These are phyloP conservation scores for Ptychobarbus kaznakovi DNA, from an alignment of 2,797 vertebrate genomes.

Conservation along the genomic window DNA sequence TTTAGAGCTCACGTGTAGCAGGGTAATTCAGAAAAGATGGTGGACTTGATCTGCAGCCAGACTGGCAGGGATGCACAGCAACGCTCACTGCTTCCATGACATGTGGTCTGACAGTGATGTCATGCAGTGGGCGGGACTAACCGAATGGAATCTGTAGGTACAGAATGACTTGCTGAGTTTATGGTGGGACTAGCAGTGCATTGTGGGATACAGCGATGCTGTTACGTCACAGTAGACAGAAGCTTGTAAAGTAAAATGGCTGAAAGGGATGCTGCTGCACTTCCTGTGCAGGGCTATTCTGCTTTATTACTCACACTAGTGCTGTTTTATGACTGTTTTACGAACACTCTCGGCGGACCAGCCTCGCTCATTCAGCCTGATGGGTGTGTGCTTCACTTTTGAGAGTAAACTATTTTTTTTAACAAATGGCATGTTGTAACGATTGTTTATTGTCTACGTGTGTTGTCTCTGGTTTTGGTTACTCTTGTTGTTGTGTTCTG, in stretches of 20 bases:
- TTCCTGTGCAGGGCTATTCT: slow-evolving; percentile 30
- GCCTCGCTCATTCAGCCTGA: not conserved
- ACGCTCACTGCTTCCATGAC: not conserved
- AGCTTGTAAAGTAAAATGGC: slow-evolving; percentile 45
- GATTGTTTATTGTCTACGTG: slow-evolving; percentile 23
- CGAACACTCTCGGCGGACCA: not conserved
- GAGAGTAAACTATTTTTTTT: slow-evolving; percentile 2
- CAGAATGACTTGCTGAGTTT: slow-evolving; percentile 8
- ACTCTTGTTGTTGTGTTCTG: slow-evolving; percentile 26
- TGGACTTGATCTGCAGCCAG: not conserved
- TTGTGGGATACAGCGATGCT: slow-evolving; percentile 34
- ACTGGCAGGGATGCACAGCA: not conserved
- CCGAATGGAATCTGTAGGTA: not conserved
- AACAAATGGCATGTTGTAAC: slow-evolving; percentile 40
- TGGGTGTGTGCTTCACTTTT: slow-evolving; percentile 8
- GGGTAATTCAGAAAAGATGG: slow-evolving; percentile 26
- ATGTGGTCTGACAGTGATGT: slow-evolving; percentile 22
- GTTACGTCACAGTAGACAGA: slow-evolving; percentile 26
- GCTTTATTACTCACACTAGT: slow-evolving; percentile 36
- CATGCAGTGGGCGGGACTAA: slow-evolving; percentile 13
- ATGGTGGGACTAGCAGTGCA: slow-evolving; percentile 1
- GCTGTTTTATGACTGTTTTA: slow-evolving; percentile 44
- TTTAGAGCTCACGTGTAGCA: not conserved
- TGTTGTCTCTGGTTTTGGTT: slow-evolving; percentile 29
- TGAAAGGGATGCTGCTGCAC: not conserved